phyloP scores from a whole-genome alignment of 2,888 invertebrate species.

The Kryphioiulus occultus region DNA sequence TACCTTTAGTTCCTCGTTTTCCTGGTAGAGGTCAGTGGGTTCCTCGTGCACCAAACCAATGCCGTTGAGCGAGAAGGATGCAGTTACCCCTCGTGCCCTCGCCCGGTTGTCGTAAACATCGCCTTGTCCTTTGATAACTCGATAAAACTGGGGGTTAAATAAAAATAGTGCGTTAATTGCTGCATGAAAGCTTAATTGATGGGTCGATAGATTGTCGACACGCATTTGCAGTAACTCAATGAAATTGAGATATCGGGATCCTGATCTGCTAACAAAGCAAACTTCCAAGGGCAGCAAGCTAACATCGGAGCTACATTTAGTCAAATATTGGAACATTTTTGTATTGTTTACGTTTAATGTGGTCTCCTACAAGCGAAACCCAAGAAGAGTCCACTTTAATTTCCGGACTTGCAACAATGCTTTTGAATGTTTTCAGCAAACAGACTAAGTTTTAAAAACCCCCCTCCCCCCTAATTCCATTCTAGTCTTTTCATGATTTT shows the following conservation, averaged over 20 bases:
- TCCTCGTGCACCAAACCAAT: slow-evolving; percentile 85
- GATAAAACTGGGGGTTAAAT: slow-evolving; percentile 69
- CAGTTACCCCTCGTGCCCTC: slow-evolving; percentile 81
- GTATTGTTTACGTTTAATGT: too few relatives aligned
- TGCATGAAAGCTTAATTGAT: background rate
- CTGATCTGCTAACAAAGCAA: too few relatives aligned
- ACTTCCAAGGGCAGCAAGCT: too few relatives aligned
- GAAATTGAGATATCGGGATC: background rate
- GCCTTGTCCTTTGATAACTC: slow-evolving; percentile 83
- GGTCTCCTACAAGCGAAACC: too few relatives aligned
- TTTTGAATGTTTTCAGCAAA: too few relatives aligned
- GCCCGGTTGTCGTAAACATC: slow-evolving; percentile 90
- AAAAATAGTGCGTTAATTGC: slow-evolving; percentile 38
- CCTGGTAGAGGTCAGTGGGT: slow-evolving; percentile 84
- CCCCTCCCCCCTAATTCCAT: too few relatives aligned
- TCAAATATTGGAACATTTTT: too few relatives aligned
- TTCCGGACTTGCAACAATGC: too few relatives aligned
- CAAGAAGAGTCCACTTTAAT: too few relatives aligned
- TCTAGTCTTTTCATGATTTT: too few relatives aligned
- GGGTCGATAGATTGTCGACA: background rate
- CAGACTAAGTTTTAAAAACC: too few relatives aligned
- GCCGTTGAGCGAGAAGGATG: slow-evolving; percentile 85
- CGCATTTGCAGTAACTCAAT: background rate
- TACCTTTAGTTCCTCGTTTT: slow-evolving; percentile 90
- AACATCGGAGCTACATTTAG: too few relatives aligned